phyloP scores from a whole-genome alignment of 2,888 invertebrate genomes.

The Troilus luridus region DNA sequence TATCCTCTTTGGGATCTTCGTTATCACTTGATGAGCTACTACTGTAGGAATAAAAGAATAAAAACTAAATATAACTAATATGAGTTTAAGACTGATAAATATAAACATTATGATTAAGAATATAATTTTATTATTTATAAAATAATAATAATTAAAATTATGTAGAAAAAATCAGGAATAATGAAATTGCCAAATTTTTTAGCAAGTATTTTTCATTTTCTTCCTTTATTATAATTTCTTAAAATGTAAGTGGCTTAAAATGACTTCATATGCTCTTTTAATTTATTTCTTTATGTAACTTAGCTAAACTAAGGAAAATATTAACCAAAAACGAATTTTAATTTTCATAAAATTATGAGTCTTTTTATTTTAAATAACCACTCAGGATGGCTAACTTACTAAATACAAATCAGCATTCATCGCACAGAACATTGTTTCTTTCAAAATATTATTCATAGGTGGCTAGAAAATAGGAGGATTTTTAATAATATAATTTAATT shows the following conservation, averaged over 20 bases:
- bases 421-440: too few species aligned
- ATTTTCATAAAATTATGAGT: neutral
- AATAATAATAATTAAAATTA: too few species aligned
- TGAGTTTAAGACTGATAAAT: neutral
- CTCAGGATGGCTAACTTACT: too few species aligned
- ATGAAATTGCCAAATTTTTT: neutral
- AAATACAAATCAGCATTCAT: too few species aligned
- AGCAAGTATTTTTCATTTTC: neutral
- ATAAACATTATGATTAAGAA: neutral
- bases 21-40: conserved; percentile 68
- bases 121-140: neutral
- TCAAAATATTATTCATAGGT: too few species aligned
- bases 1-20: conserved; percentile 66
- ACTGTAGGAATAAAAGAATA: conserved; percentile 30
- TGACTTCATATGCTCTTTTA: neutral
- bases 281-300: neutral
- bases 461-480: too few species aligned
- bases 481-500: too few species aligned
- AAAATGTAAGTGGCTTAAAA: neutral
- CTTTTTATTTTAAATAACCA: too few species aligned
- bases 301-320: neutral
- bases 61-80: neutral
- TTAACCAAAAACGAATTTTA: neutral
- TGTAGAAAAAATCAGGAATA: too few species aligned
- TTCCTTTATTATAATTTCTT: neutral